Evolutionary conservation across 2,113 vertebrate species (phyloP), one percentile per base, ranked within the genome.

Genomic region (Microcebus ravelobensis): DNA sequence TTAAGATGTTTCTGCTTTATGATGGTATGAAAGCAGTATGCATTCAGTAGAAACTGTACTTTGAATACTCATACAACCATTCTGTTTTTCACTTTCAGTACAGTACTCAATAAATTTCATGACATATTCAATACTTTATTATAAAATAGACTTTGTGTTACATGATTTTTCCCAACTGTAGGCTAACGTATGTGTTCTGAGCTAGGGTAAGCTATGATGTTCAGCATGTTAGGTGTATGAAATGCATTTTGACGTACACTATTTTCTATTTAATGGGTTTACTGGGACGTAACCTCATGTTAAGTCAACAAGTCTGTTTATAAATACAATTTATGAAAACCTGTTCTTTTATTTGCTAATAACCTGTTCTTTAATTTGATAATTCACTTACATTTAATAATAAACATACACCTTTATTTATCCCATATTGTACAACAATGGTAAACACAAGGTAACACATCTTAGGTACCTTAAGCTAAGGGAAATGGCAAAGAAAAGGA

Each of bases 361-460:
- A 48, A 48, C 48, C 48, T 48, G 48, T 48, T 48, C 48, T 48
- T 48, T 48, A 48, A 48, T 48, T 48, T 48, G 48, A 8, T 48
- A 48, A 92, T 77, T 96, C n/a, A 88, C 10, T 81, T 82, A 57
- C n/a, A 2, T 45, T 79, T 36, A 67, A 67, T 79, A 92, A 90
- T 57, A 73, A 79, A 90, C 86, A 76, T 17, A 89, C 3, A 89
- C 5, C 25, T 87, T 93, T 84, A 90, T 48, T 74, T 57, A 48
- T 65, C 4, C 10, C 2, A 61, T 61, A 79, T 3, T 82, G 34
- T 39, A 84, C 63, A 89, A 73, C 91, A 82, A 71, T 84, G 39
- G 52, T 82, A 90, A 96, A 84, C 29, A 84, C 65, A 94, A 94
- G 92, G 67, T 81, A 76, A n/a, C 39, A 80, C 4, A 77, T 45